These are phyloP conservation scores for Hippasteria phrygiana DNA, from an alignment of 53 echinoderm and acorn worm genomes.

Conservation along the genomic window DNA sequence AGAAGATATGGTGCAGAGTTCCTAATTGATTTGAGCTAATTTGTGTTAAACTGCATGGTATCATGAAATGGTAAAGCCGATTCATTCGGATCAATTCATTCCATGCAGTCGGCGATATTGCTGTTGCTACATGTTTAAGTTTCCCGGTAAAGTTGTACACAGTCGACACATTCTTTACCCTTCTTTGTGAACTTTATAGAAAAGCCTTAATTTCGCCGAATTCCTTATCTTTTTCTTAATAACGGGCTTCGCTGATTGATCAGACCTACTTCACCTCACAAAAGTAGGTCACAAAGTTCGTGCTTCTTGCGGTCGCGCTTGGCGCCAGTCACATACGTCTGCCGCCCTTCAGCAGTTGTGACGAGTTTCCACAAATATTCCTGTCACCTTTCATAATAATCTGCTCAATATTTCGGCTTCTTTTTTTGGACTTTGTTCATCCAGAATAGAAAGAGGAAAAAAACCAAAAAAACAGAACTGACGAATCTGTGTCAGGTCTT, in stretches of 20 bases:
- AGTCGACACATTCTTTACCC: too few relatives aligned
- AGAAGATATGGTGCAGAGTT: too few relatives aligned
- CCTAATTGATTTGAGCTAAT: too few relatives aligned
- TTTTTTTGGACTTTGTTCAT: neutral
- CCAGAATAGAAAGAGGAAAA: neutral
- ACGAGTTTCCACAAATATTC: neutral
- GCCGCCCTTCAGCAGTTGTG: neutral
- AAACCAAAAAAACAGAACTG: neutral
- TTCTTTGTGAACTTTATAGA: too few relatives aligned
- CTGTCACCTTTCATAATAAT: neutral
- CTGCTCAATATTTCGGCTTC: neutral
- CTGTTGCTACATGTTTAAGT: too few relatives aligned
- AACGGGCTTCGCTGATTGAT: neutral
- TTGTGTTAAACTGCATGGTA: too few relatives aligned
- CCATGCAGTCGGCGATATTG: too few relatives aligned
- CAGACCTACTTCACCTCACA: neutral
- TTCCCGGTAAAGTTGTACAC: too few relatives aligned
- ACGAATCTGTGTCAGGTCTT: constrained; percentile 33
- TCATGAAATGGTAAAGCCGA: too few relatives aligned
- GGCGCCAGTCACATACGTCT: neutral
- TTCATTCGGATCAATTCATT: too few relatives aligned
- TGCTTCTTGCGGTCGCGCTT: neutral
- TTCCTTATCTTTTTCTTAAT: too few relatives aligned
- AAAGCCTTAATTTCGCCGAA: too few relatives aligned
- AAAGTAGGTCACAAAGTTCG: constrained; percentile 22